Percentiles rank a stretch among this genome's conserved stretches.
Conservation (phyloP, 1,140 invertebrate genomes). For the Ceratina australensis region DNA sequence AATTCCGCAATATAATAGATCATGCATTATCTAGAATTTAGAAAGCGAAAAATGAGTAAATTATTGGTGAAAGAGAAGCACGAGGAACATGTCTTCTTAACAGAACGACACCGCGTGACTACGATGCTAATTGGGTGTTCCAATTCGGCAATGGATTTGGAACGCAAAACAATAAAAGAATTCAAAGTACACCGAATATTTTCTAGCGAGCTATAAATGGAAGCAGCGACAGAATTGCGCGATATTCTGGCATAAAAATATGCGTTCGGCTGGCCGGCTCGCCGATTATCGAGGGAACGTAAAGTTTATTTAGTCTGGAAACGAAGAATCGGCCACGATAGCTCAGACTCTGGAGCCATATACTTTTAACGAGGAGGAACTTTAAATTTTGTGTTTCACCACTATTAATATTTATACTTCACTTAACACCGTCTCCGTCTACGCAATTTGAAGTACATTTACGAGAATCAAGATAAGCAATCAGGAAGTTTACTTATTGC, state of each 20-base stretch:
- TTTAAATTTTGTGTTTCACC: not conserved
- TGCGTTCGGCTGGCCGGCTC: not conserved
- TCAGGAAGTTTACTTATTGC: slow-evolving; percentile 14
- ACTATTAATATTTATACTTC: not conserved
- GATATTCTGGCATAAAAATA: slow-evolving; percentile 18
- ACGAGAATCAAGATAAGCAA: not conserved
- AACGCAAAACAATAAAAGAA: not conserved
- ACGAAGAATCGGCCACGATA: not conserved
- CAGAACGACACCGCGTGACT: not conserved
- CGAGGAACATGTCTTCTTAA: not conserved
- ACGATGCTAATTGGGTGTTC: not conserved
- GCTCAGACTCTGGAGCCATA: not conserved
- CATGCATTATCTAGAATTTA: not conserved
- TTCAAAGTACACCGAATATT: slow-evolving; percentile 8
- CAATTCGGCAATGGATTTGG: not conserved
- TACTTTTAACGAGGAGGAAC: not conserved
- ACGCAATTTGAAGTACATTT: not conserved
- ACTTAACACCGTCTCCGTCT: not conserved
- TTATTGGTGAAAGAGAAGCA: not conserved
- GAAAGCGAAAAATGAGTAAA: too few species aligned
- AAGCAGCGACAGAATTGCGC: not conserved
- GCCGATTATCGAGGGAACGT: not conserved
- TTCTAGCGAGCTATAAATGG: slow-evolving; percentile 17
- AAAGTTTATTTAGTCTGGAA: slow-evolving; percentile 14
- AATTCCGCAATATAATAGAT: not conserved